phyloP scores from a whole-genome alignment of 2,888 invertebrate genomes.

The Dromius quadrimaculatus region DNA sequence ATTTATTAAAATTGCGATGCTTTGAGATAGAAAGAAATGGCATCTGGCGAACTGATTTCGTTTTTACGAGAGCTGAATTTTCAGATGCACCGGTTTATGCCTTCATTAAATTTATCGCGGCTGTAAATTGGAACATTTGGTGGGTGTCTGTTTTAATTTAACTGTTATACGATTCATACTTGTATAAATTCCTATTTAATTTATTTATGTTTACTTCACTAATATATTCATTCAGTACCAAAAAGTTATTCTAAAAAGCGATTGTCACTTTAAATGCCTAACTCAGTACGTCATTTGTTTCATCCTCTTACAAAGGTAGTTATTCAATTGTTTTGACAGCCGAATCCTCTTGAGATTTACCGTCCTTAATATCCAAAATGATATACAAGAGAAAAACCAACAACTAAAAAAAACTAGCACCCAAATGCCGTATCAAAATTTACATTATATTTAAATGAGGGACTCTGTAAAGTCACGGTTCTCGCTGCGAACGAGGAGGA shows the following conservation, averaged over 20 bases:
- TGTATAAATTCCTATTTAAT: slow-evolving; percentile 17
- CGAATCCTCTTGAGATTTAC: slow-evolving; percentile 8
- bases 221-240: neutral
- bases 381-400: slow-evolving; percentile 35
- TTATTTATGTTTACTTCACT: neutral
- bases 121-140: slow-evolving; percentile 26
- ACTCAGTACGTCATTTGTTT: too few relatives aligned
- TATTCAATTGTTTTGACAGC: slow-evolving; percentile 22
- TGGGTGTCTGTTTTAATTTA: slow-evolving; percentile 9
- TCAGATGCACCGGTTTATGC: slow-evolving; percentile 4
- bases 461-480: slow-evolving; percentile 39
- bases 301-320: too few relatives aligned
- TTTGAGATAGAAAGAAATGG: neutral
- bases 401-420: slow-evolving; percentile 28
- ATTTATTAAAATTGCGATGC: slow-evolving; percentile 4
- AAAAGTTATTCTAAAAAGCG: too few relatives aligned
- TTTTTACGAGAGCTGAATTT: neutral
- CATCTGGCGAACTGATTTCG: slow-evolving; percentile 1
- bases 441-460: slow-evolving; percentile 46
- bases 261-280: too few relatives aligned
- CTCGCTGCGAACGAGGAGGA: slow-evolving; percentile 29
- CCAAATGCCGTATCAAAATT: slow-evolving; percentile 34
- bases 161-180: slow-evolving; percentile 9
- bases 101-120: slow-evolving; percentile 4
- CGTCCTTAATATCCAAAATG: slow-evolving; percentile 33